Evolutionary conservation across 2,113 vertebrate genomes (phyloP), one percentile per base, ranked within the genome.

Genomic region (Arenaria interpres): DNA sequence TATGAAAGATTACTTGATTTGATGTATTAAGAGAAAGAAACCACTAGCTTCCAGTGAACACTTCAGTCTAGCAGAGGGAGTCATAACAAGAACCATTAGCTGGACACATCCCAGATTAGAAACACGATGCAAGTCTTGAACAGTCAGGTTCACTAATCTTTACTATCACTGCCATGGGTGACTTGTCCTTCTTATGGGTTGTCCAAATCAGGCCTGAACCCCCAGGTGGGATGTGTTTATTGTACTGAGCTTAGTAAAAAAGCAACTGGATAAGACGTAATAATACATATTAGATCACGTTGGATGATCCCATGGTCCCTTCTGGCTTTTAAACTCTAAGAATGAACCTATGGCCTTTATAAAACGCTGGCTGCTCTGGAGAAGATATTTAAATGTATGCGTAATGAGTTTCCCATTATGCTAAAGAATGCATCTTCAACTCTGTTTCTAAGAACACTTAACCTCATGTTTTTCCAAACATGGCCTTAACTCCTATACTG

Each of bases 381-480:
- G 51, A 77, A 84, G 54, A 68, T 85, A 79, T 64, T 91, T 79
- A 89, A 85, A 94, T 82, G 43, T 72, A 76, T 50, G n/a, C 1
- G 4, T 60, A 87, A 94, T 90, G 94, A 95, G 74, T 92, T 95
- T 92, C 2, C 80, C 74, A 68, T 82, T 88, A 85, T 53, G 57
- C 87, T 91, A 53, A 92, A 64, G 53, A n/a, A 89, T 51, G 62
- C 16, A 45, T 81, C 71, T 81, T 88, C 82, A 85, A 54, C 14
- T 88, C 85, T 74, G 67, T 69, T 94, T 94, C 78, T 75, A 86
- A 59, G 27, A 93, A 60, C 32, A 85, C 39, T 82, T 73, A 87
- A 82, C 51, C 30, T 89, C 46, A 8, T 45, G 84, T 91, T 94
- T 92, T 92, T 54, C 93, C 81, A 93, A 92, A 68, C 74, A 79